Base-by-base conservation (phyloP, 2,888 invertebrate species). In the Peribatodes rhomboidaria region DNA sequence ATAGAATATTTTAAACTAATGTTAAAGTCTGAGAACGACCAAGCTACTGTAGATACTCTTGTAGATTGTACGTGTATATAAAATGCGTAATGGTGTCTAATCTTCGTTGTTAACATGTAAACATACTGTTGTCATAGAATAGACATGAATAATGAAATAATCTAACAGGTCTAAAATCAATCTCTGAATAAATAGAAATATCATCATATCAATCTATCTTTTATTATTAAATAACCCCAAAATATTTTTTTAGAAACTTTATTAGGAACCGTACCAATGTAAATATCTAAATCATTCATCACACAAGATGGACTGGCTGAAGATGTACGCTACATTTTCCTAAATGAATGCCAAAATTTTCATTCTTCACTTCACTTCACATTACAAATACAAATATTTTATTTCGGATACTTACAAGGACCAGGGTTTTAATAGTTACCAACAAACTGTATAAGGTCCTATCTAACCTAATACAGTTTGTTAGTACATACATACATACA, bases 11-110 rank as follows among this genome's bases (percentile, higher is more conserved):
- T 77, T 77, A 71, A 72, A 79, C 58, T 85, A 84, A 83, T 83
- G 77, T 81, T 85, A 81, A 92, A 92, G 92, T 92, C 92, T 92
- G 93, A 92, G 83, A 89, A 86, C 90, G 92, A 93, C 92, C 92
- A 93, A 93, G 87, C 84, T 86, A 82, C 78, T 89, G 90, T 92
- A 89, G 84, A 87, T 87, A 86, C 78, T 81, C 76, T 79, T 73
- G 76, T 86, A 88, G 83, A 46, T 71, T 76, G 79, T 88, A 87
- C 82, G 79, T 91, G 90, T 92, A 91, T 73, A 92, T 90, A 91
- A 74, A 71, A 72, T 75, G n/a, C 68, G 75, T 85, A 79, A 84
- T 79, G 76, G 82, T 85, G 82, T 87, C 84, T 86, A 85, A 81
- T 83, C 80, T 83, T 83, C 82, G 86, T 89, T 90, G 85, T 86